Evolutionary conservation across 2,888 invertebrate species (phyloP), one percentile per base, ranked within the genome.

Genomic region (Autographa pulchrina): DNA sequence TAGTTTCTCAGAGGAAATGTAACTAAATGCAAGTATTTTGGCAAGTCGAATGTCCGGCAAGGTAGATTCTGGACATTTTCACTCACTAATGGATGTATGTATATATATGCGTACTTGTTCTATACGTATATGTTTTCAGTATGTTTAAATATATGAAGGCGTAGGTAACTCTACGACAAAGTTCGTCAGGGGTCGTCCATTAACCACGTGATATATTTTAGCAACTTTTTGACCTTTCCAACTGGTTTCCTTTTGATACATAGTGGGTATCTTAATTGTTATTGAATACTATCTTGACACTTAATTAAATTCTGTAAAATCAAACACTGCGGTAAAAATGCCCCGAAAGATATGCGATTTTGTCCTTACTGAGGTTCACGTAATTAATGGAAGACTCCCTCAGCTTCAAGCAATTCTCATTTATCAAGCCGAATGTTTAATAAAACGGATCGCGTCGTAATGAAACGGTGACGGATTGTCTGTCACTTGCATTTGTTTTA

Each of bases 401-500:
- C 11, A 11, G 38, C n/a, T 48, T n/a, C 16, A 4, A 16, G 2
- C n/a, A 5, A 48, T 62, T 68, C 59, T 79, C 85, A 85, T 85
- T 77, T 83, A 86, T 86, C 86, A 86, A 74, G 14, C 35, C 56
- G 66, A 71, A 70, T 62, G 77, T 79, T 83, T 80, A 78, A 83
- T 85, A 80, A 79, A 82, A 74, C 67, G 62, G 64, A 70, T 67
- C 72, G 68, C 62, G 35, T 56, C 60, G 67, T 71, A 82, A 81
- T 78, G 74, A 74, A 77, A 80, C 77, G 63, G 84, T 86, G 87
- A 88, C 85, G 77, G 80, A 88, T 86, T 66, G 68, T 70, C 75
- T 84, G 86, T 86, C 86, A 82, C 84, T 72, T 69, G 65, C 75
- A 68, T 80, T 86, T 83, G 83, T 88, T 85, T 84, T 79, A 66